Base-by-base conservation (phyloP, 2,797 vertebrate species). In the Tarsius wallacei region DNA sequence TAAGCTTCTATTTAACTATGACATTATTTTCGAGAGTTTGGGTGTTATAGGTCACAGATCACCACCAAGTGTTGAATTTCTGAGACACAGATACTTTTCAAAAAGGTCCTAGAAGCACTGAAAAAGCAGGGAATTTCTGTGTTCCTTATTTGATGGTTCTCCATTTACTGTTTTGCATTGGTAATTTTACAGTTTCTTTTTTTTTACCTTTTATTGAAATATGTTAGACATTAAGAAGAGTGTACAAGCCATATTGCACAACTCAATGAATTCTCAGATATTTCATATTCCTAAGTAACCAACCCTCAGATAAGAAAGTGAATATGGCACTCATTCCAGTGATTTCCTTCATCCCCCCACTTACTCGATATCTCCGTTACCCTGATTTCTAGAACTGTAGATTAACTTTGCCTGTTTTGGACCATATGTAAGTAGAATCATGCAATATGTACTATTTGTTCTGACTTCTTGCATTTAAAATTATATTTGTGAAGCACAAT, bases 1-100 rank as follows among this genome's bases (percentile, higher is more conserved):
- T 93, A 90, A 87, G 33, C 70, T 90, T 93, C 95, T 96, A 19
- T 88, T 95, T 89, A 93, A 96, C 66, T 57, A 73, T 97, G 74
- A 87, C 83, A 83, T 95, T 96, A 80, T 78, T 96, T 87, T 95
- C 83, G 84, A 96, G 95, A 36, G 57, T 89, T 73, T 0, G 1
- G 76, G 85, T 88, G 16, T 82, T 96, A 17, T 11, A 93, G 89
- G 86, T 94, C 91, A 94, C 91, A 94, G 91, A 87, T 95, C 76
- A 74, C 90, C 94, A 55, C 63, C 57, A 51, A 93, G 36, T 73
- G 63, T 87, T 96, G 88, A 96, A 90, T 96, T 96, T 96, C 93
- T 78, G 63, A 97, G 76, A 68, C 68, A 88, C 10, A 66, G 74
- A 73, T 91, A 59, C 61, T 89, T 97, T 94, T 87, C 33, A 70